phyloP scores from a whole-genome alignment of 1,140 invertebrate species.

The Temnothorax nylanderi region DNA sequence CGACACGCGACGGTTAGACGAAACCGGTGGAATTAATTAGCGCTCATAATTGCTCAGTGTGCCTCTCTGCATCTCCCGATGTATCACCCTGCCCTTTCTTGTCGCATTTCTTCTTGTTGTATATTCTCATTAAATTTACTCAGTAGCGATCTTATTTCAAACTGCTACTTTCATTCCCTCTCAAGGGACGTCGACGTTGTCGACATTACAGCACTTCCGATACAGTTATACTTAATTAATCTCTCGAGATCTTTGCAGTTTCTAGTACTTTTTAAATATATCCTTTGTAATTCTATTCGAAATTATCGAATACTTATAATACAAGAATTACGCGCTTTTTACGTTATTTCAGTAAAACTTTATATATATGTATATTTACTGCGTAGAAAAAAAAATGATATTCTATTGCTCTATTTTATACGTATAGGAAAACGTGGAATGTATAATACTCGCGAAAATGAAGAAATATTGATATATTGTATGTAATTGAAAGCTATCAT shows the following conservation, averaged over 20 bases:
- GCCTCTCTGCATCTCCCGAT: background rate
- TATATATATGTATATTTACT: background rate
- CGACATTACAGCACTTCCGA: background rate
- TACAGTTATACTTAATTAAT: constrained; percentile 21
- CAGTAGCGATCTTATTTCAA: constrained; percentile 45
- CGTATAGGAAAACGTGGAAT: background rate
- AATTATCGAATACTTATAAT: background rate
- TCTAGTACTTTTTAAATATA: background rate
- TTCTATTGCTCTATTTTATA: background rate
- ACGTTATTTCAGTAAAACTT: background rate
- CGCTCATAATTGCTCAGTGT: constrained; percentile 53
- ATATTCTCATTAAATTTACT: constrained; percentile 52
- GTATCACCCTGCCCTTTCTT: constrained; percentile 19
- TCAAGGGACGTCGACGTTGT: background rate
- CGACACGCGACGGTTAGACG: constrained; percentile 71
- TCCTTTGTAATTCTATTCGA: background rate
- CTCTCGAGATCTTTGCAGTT: constrained; percentile 1
- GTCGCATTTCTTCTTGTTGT: constrained; percentile 33
- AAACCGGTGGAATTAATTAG: constrained; percentile 80
- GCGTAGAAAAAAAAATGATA: background rate
- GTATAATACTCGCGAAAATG: background rate
- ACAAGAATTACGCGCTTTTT: background rate
- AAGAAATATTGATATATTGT: background rate
- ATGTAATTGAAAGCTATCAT: background rate
- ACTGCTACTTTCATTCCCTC: constrained; percentile 8